Evolutionary conservation across 2,113 vertebrate genomes (phyloP).

Genomic region (Alectura lathami): DNA sequence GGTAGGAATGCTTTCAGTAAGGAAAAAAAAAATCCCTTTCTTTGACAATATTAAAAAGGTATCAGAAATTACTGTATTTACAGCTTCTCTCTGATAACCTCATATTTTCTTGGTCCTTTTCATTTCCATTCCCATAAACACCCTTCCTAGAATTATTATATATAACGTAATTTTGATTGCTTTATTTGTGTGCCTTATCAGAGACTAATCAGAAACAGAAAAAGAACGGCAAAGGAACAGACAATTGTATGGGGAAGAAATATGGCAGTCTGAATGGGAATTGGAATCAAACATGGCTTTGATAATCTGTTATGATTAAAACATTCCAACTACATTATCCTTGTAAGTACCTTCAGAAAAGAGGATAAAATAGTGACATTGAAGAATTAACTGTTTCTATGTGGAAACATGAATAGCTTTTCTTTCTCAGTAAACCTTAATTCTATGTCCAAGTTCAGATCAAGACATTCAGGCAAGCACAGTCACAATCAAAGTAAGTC

Average conservation of each 20-base stretch:
- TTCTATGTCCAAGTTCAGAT: background rate
- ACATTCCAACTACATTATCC: background rate
- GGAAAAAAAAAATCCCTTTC: background rate
- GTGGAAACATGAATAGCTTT: background rate
- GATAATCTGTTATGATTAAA: slow-evolving; percentile 19
- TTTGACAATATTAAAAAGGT: slow-evolving; percentile 67
- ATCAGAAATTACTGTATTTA: slow-evolving; percentile 56
- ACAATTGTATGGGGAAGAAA: background rate
- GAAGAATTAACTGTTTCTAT: background rate
- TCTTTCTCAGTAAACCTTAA: background rate
- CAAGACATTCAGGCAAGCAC: background rate
- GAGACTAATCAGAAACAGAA: slow-evolving; percentile 29
- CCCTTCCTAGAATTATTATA: slow-evolving; percentile 23
- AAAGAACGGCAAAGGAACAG: background rate
- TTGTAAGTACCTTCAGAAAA: background rate
- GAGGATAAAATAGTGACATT: background rate
- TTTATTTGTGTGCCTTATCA: slow-evolving; percentile 38
- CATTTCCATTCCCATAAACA: slow-evolving; percentile 58
- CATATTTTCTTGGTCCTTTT: slow-evolving; percentile 26
- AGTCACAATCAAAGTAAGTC: background rate
- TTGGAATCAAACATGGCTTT: background rate
- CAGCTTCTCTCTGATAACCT: slow-evolving; percentile 18
- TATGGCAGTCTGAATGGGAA: background rate
- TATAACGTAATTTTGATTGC: slow-evolving; percentile 54
- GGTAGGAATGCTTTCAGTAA: background rate